Percentiles rank a stretch among this genome's conserved stretches.
These are phyloP conservation scores for Rhinoraja longicauda DNA, from an alignment of 2,797 vertebrate species.

Conservation along the genomic window DNA sequence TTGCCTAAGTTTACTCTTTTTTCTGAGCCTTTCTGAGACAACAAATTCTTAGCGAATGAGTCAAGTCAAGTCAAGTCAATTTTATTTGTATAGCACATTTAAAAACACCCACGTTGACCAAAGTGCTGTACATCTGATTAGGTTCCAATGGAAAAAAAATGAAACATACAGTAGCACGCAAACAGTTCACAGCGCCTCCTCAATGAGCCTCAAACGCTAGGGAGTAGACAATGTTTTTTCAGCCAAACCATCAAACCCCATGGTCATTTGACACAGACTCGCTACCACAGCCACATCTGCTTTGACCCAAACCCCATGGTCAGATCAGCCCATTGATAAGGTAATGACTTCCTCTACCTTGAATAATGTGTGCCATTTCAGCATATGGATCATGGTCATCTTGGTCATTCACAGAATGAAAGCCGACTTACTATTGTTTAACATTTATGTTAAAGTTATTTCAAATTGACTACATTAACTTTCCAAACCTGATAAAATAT, in stretches of 20 bases:
- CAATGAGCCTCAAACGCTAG: too few relatives aligned
- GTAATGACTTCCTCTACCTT: background rate
- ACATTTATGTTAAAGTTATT: background rate
- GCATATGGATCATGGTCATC: too few relatives aligned
- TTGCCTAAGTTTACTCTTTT: background rate
- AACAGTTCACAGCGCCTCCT: too few relatives aligned
- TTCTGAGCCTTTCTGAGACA: background rate
- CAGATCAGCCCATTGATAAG: background rate
- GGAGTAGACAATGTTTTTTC: background rate
- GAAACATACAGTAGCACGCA: too few relatives aligned
- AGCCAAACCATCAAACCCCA: background rate
- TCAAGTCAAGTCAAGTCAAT: too few relatives aligned
- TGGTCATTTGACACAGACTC: too few relatives aligned
- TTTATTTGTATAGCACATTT: too few relatives aligned
- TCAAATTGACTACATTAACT: background rate
- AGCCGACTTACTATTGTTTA: background rate
- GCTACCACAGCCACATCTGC: too few relatives aligned
- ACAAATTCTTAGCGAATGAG: background rate
- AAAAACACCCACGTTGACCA: too few relatives aligned
- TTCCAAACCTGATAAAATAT: background rate
- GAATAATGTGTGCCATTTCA: too few relatives aligned
- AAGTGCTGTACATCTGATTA: too few relatives aligned
- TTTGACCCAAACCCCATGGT: background rate
- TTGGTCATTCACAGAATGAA: background rate
- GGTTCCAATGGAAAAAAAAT: too few relatives aligned